Percentiles rank a stretch among this genome's conserved stretches.
Conservation (phyloP, 1,140 invertebrate species). For the Goniozus legneri region DNA sequence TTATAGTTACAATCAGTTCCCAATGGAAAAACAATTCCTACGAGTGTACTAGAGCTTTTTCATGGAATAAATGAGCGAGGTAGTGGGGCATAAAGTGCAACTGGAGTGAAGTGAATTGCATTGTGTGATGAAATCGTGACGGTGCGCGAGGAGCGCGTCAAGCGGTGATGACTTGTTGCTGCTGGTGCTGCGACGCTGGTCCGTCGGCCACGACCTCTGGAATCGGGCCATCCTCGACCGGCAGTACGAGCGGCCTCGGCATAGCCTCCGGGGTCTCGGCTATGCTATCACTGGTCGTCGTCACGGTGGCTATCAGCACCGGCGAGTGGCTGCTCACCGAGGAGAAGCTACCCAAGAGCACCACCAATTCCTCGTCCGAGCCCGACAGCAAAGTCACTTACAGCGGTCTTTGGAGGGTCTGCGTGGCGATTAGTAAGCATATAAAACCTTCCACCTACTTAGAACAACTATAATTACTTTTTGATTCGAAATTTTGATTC, state of each 20-base stretch:
- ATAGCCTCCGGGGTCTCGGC: conserved; percentile 49
- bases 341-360: conserved; percentile 56
- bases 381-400: conserved; percentile 47
- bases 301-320: conserved; percentile 57
- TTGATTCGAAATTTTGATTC: conserved; percentile 8
- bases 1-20: no score
- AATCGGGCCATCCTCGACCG: not conserved
- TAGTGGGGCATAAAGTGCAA: no score
- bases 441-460: not conserved
- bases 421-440: conserved; percentile 46
- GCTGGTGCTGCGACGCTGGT: conserved; percentile 29
- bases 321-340: conserved; percentile 61
- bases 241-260: conserved; percentile 24
- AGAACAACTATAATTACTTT: conserved; percentile 2
- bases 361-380: conserved; percentile 35
- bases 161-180: conserved; percentile 44
- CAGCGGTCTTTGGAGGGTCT: conserved; percentile 48
- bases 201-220: not conserved
- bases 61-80: no score
- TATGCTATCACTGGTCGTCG: conserved; percentile 55
- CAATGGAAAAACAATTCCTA: no score
- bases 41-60: no score
- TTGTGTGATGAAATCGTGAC: no score
- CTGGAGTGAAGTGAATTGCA: no score
- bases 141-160: conserved; percentile 26